Evolutionary conservation across 2,888 invertebrate species (phyloP), one percentile per base, ranked within the genome.

Genomic region (Synanthedon vespiformis): DNA sequence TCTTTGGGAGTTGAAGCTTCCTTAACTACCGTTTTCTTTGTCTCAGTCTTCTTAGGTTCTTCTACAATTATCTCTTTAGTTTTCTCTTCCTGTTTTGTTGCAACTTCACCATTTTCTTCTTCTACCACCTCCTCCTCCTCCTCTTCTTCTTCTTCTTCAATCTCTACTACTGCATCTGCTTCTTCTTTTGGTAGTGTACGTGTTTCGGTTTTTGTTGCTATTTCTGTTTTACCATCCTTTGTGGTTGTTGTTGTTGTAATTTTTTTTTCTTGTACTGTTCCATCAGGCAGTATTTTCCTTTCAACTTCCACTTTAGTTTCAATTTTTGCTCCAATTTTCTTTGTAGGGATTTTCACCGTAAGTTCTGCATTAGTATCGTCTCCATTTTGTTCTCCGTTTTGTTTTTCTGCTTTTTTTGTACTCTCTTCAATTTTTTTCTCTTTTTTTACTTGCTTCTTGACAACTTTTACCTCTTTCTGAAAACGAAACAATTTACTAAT

Each of bases 161-260:
- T 59, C 11, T 58, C 58, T 48, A 64, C 65, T 53, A 63, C 63
- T 22, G 55, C 57, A 12, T 53, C 52, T n/a, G 69, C 70, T 52
- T 69, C 75, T 56, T 77, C 77, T 63, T 85, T 82, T 1, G 87
- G 81, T 57, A 78, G 70, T 47, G 72, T 78, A 56, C 64, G 77
- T n/a, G 80, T 86, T 63, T 86, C 82, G 13, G 77, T 86, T 70
- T 77, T 79, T 6, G 84, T 85, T 60, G 69, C 72, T 13, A 80
- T 84, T 67, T 83, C 80, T 34, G 82, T 84, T 61, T 72, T 84
- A 12, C 87, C 87, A 58, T 87, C 82, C 52, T 79, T 68, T 5
- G 81, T 87, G 2, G 84, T 86, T 66, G 70, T 85, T 44, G 85
- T 87, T 48, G 72, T 87, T 10, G 87, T 87, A 22, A 75, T 85